Conservation (phyloP, 2,113 vertebrate genomes). For the Dromas ardeola region DNA sequence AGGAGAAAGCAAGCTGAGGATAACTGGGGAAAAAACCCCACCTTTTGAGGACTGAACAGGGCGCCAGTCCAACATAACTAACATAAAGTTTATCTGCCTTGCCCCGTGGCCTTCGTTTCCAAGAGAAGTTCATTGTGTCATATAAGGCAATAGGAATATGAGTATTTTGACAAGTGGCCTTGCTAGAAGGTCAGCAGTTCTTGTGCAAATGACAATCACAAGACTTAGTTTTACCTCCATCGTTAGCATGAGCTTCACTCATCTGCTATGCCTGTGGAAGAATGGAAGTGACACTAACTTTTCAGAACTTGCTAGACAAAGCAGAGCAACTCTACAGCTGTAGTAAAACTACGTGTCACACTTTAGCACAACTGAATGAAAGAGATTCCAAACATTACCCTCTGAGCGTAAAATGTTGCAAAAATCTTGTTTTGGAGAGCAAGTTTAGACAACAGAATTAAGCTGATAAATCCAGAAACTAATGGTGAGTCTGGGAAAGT, state of each 20-base stretch:
- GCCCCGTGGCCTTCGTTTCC: background rate
- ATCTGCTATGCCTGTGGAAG: background rate
- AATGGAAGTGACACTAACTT: background rate
- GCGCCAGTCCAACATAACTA: background rate
- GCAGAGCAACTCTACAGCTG: background rate
- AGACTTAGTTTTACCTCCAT: background rate
- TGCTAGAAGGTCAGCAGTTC: background rate
- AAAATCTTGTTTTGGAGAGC: background rate
- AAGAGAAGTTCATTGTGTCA: background rate
- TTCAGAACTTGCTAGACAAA: background rate
- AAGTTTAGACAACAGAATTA: background rate
- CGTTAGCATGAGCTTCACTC: background rate
- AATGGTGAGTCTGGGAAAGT: background rate
- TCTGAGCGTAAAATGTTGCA: background rate
- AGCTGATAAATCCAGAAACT: background rate
- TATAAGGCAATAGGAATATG: background rate
- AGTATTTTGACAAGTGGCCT: background rate
- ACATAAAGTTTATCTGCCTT: background rate
- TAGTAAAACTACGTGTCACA: background rate
- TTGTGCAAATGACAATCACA: background rate
- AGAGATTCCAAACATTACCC: background rate
- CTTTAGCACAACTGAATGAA: background rate
- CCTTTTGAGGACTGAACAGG: background rate
- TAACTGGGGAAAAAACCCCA: background rate
- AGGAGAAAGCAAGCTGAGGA: background rate